Evolutionary conservation across 2,888 invertebrate genomes (phyloP).

Genomic region (Mythimna vitellina): DNA sequence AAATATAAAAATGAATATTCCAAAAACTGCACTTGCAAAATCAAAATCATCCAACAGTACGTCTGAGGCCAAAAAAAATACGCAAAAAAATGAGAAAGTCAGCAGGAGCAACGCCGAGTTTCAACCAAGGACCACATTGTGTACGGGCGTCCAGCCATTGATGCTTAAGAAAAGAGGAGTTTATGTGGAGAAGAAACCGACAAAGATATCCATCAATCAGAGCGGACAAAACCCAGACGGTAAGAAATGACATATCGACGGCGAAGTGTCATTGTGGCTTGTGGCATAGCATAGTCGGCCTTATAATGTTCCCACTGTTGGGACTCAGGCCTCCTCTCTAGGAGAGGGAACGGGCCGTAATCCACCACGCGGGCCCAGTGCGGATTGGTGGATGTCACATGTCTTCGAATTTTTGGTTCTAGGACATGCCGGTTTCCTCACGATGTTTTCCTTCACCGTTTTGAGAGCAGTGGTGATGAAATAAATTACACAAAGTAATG

Average conservation of each 20-base stretch:
- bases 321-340: too few species aligned
- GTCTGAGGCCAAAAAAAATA: conserved; percentile 41
- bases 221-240: conserved; percentile 33
- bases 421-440: too few species aligned
- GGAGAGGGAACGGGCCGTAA: too few species aligned
- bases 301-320: too few species aligned
- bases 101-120: conserved; percentile 72
- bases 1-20: conserved; percentile 57
- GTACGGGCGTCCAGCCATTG: conserved; percentile 32
- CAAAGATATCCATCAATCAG: conserved; percentile 37
- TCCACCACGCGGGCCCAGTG: too few species aligned
- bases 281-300: too few species aligned
- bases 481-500: too few species aligned
- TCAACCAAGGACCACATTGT: conserved; percentile 40
- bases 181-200: conserved; percentile 77
- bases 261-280: too few species aligned
- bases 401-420: too few species aligned
- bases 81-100: conserved; percentile 65
- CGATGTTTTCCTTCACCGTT: too few species aligned
- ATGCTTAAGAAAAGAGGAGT: conserved; percentile 76
- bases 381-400: too few species aligned
- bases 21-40: conserved; percentile 68
- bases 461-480: too few species aligned
- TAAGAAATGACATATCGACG: conserved; percentile 21
- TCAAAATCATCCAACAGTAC: conserved; percentile 76